phyloP scores from a whole-genome alignment of 2,888 invertebrate genomes.

The Uloborus plumipes region DNA sequence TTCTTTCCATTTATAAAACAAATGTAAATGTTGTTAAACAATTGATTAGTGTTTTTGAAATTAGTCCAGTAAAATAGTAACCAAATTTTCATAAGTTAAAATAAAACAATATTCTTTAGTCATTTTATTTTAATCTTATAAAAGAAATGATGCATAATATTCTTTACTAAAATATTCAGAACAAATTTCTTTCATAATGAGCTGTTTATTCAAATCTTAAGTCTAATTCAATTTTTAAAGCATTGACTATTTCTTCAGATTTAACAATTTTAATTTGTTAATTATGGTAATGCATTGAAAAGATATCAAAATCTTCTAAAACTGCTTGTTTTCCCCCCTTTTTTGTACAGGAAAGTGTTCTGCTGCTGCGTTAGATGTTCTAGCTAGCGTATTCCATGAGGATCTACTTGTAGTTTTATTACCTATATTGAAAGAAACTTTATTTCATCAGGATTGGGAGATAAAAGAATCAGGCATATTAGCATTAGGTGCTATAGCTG shows the following conservation, averaged over 20 bases:
- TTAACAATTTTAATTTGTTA: not conserved
- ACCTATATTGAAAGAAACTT: slow-evolving; percentile 95
- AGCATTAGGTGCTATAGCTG: slow-evolving; percentile 90
- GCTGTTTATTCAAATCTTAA: too few relatives aligned
- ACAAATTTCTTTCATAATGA: too few relatives aligned
- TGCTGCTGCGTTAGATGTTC: slow-evolving; percentile 96
- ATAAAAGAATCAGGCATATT: slow-evolving; percentile 94
- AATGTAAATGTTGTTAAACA: too few relatives aligned
- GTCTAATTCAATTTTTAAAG: too few relatives aligned
- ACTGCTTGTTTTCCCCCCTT: not conserved
- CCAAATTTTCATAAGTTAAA: too few relatives aligned
- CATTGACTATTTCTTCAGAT: not conserved
- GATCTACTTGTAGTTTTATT: slow-evolving; percentile 93
- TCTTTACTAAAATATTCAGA: too few relatives aligned
- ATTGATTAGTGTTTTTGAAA: too few relatives aligned
- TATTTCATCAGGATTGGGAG: slow-evolving; percentile 96
- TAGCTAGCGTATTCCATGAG: slow-evolving; percentile 97
- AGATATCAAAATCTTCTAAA: not conserved
- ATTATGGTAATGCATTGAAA: not conserved
- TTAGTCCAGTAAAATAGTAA: too few relatives aligned
- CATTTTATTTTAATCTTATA: too few relatives aligned
- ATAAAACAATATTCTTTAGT: too few relatives aligned
- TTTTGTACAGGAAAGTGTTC: slow-evolving; percentile 86
- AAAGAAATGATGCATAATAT: too few relatives aligned
- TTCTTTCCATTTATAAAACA: too few relatives aligned